Evolutionary conservation across 2,113 vertebrate species (phyloP).

Genomic region (Cyprinodon brontotheroides): DNA sequence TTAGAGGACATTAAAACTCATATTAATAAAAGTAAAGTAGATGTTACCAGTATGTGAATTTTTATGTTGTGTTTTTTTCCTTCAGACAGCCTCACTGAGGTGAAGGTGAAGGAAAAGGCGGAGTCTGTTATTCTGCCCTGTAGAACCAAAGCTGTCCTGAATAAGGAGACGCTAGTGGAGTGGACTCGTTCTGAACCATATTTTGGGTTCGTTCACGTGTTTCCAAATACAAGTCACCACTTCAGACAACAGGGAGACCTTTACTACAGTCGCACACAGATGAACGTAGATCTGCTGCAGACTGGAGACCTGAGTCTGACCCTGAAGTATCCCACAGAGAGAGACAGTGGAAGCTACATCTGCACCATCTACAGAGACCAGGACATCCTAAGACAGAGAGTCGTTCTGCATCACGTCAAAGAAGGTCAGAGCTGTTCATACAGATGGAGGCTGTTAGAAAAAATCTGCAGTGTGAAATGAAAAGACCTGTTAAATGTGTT

Average conservation of each 20-base stretch:
- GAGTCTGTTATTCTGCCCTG: constrained; percentile 1
- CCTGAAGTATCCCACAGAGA: neutral
- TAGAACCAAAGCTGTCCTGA: neutral
- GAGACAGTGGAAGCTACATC: neutral
- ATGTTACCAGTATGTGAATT: neutral
- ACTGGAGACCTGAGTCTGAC: neutral
- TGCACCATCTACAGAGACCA: neutral
- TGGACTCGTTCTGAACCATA: neutral
- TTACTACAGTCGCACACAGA: neutral
- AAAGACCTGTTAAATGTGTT: neutral
- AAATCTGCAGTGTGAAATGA: too few species aligned
- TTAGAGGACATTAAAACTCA: too few species aligned
- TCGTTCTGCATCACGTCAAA: neutral
- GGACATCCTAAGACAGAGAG: neutral
- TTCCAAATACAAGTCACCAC: neutral
- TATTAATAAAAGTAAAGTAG: neutral
- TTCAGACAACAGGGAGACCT: neutral
- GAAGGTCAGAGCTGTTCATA: neutral
- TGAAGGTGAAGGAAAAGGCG: neutral
- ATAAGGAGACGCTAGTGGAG: neutral
- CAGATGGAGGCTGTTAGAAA: too few species aligned
- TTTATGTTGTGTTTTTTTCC: neutral
- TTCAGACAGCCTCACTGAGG: neutral
- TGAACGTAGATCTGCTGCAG: neutral
- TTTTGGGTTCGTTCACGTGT: neutral